Evolutionary conservation across 1,140 invertebrate species (phyloP), one percentile per base, ranked within the genome.

Genomic region (Melitaea cinxia): DNA sequence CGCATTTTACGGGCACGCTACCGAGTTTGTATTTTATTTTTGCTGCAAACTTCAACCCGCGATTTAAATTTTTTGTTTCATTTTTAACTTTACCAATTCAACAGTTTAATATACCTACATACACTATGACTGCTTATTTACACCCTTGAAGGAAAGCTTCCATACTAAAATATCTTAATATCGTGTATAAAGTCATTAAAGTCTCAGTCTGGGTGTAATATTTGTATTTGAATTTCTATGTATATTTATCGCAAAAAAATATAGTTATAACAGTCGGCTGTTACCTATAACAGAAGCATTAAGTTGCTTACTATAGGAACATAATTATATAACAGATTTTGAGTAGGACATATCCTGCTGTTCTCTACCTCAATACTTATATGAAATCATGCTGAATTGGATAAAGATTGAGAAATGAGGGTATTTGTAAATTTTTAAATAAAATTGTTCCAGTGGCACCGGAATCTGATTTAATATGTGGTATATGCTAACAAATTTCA

Each of bases 21-120:
- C 37, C 37, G 17, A 42, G 37, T 42, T 6, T 39, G 56, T 1
- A 45, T 49, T 45, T 59, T 59, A 45, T 45, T 55, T 33, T 24
- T 19, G 55, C 17, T 17, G 21, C 35, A 47, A 23, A 47, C 4
- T 47, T 12, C 23, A 47, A 23, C 12, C 23, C 19, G 10, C 42
- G 10, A 21, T 47, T n/a, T 12, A n/a, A 23, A 21, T 17, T 10
- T 45, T 19, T 23, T 12, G 10, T 47, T 47, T 9, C n/a, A 3
- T 9, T 23, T 47, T 47, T 14, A 47, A 47, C 10, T 47, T 47
- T 23, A n/a, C 17, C 19, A 12, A 4, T 39, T 39, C 42, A 23
- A 47, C 17, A 21, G 4, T 4, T 10, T 6, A 3, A 17, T n/a
- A n/a, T n/a, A 45, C 42, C 1, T 1, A 42, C 15, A 9, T 42